These are phyloP conservation scores for Oplegnathus fasciatus DNA, from an alignment of 2,113 vertebrate genomes.

Conservation along the genomic window DNA sequence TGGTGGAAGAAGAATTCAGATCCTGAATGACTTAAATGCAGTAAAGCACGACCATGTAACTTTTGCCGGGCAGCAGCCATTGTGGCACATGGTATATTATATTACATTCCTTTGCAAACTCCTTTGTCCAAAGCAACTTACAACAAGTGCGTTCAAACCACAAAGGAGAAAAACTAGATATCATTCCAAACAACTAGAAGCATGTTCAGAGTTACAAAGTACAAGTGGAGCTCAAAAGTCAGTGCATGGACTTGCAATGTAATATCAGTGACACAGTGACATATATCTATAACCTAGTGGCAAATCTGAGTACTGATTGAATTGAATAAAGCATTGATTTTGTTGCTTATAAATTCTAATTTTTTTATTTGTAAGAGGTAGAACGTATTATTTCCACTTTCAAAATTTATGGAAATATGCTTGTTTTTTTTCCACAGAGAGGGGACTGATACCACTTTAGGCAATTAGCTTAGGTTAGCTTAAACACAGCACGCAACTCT, in stretches of 20 bases:
- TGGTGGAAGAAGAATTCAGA: neutral
- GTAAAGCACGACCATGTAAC: neutral
- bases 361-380: neutral
- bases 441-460: no score
- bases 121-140: no score
- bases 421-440: no score
- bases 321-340: neutral
- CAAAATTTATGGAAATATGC: neutral
- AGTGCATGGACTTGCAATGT: no score
- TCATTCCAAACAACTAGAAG: no score
- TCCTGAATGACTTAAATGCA: neutral
- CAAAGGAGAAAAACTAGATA: neutral
- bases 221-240: no score
- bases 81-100: no score
- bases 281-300: neutral
- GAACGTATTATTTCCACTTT: neutral
- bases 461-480: no score
- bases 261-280: no score
- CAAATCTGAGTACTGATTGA: neutral
- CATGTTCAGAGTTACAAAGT: no score
- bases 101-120: no score
- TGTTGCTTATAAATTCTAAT: neutral
- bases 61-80: no score
- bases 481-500: neutral
- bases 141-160: neutral